Conservation (phyloP, 2,888 invertebrate species). For the Urechis unicinctus region DNA sequence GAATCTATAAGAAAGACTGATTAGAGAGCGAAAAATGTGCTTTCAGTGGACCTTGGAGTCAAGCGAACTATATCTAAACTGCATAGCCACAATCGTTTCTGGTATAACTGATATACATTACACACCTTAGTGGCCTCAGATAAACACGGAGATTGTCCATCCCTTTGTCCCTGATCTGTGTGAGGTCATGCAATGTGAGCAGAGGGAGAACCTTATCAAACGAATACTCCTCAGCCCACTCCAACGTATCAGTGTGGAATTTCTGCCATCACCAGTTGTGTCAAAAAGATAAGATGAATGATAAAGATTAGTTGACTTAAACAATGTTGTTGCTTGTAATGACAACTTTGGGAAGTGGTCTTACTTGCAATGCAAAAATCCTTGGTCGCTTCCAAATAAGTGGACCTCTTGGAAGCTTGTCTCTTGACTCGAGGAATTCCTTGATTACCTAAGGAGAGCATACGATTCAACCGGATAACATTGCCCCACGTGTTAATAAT, state of each 20-base stretch:
- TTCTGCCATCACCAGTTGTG: no score
- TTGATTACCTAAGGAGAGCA: conserved; percentile 28
- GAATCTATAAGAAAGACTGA: no score
- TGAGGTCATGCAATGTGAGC: conserved; percentile 38
- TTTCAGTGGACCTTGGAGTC: no score
- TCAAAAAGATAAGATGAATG: no score
- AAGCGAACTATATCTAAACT: no score
- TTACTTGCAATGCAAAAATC: conserved; percentile 26
- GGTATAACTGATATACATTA: no score
- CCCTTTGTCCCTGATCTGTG: neutral
- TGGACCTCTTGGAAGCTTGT: conserved; percentile 24
- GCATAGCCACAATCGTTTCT: no score
- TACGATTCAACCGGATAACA: no score
- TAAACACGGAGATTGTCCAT: neutral
- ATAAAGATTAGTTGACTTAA: neutral
- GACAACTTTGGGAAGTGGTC: no score
- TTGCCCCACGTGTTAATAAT: no score
- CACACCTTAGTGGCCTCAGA: conserved; percentile 7
- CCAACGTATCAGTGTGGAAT: conserved; percentile 30
- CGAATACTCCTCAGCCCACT: conserved; percentile 42
- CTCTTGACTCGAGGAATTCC: conserved; percentile 32
- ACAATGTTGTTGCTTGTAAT: neutral
- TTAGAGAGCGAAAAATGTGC: no score
- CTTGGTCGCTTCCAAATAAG: conserved; percentile 32
- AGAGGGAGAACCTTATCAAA: conserved; percentile 41